Evolutionary conservation across 2,113 vertebrate species (phyloP).

Genomic region (Dromiciops gliroides): DNA sequence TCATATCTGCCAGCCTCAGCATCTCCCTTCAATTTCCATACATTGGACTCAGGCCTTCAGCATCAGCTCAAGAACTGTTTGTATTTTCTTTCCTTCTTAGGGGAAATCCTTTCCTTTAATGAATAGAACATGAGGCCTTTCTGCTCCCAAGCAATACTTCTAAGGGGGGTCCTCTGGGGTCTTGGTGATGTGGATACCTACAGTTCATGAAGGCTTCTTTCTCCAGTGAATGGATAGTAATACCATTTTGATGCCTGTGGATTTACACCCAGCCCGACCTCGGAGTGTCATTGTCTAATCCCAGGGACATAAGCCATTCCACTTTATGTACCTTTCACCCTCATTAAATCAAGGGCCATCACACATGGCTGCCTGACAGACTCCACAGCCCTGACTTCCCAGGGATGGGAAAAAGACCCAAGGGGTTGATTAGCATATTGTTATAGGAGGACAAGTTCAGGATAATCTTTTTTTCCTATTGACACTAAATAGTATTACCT

Average conservation of each 20-base stretch:
- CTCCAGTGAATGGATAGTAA: neutral
- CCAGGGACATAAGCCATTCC: neutral
- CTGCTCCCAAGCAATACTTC: slow-evolving; percentile 2
- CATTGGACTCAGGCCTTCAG: slow-evolving; percentile 8
- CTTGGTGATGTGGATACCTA: neutral
- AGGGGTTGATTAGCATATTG: slow-evolving; percentile 71
- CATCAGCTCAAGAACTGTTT: slow-evolving; percentile 47
- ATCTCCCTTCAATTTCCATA: neutral
- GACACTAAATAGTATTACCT: slow-evolving; percentile 56
- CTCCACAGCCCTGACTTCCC: slow-evolving; percentile 54
- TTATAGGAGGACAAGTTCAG: slow-evolving; percentile 23
- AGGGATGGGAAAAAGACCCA: slow-evolving; percentile 53
- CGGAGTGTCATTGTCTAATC: slow-evolving; percentile 22
- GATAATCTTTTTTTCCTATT: slow-evolving; percentile 53
- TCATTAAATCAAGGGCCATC: slow-evolving; percentile 60
- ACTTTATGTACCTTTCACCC: slow-evolving; percentile 10
- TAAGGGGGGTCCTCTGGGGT: neutral
- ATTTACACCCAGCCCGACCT: neutral
- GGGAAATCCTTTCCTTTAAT: slow-evolving; percentile 51
- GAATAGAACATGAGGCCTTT: slow-evolving; percentile 41
- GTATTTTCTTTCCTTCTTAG: slow-evolving; percentile 37
- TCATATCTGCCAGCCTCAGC: slow-evolving; percentile 1
- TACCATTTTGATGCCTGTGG: neutral
- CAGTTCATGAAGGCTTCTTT: neutral
- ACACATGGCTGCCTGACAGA: slow-evolving; percentile 14